Percentiles rank a stretch among this genome's conserved stretches.
phyloP scores from a whole-genome alignment of 2,888 invertebrate species.

The Acholoe squamosa region DNA sequence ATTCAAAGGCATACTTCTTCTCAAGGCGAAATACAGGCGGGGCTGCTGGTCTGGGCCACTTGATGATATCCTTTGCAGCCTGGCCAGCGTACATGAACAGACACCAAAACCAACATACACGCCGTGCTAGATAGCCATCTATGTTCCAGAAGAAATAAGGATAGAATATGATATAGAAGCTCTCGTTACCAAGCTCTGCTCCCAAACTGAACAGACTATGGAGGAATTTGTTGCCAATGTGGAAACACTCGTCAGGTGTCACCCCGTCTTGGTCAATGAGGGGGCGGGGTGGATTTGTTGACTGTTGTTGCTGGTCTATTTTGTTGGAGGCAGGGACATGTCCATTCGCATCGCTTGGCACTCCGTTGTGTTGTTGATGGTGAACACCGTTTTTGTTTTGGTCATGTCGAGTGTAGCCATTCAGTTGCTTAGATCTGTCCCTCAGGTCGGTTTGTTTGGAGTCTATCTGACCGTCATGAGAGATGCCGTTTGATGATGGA shows the following conservation, averaged over 20 bases:
- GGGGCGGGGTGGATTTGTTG: neutral
- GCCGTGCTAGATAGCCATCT: conserved; percentile 92
- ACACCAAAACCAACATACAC: conserved; percentile 85
- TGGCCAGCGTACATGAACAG: conserved; percentile 85
- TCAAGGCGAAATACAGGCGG: conserved; percentile 93
- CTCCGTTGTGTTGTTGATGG: neutral
- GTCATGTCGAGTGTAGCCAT: neutral
- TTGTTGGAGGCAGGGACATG: no score
- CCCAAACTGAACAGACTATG: conserved; percentile 93
- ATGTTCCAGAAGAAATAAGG: conserved; percentile 98
- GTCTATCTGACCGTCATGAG: neutral
- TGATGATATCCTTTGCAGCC: conserved; percentile 92
- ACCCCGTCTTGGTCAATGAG: conserved; percentile 26
- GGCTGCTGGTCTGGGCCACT: conserved; percentile 90
- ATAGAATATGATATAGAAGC: conserved; percentile 95
- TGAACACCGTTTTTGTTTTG: neutral
- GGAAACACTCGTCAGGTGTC: conserved; percentile 30
- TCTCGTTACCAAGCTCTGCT: conserved; percentile 94
- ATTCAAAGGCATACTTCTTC: conserved; percentile 94
- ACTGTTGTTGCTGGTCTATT: neutral
- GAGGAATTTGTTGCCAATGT: conserved; percentile 85
- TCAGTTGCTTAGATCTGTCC: conserved; percentile 16
- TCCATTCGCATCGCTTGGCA: neutral
- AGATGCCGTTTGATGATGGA: neutral
- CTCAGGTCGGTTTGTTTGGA: neutral